phyloP scores from a whole-genome alignment of 2,888 invertebrate genomes.

The Rhabditophanes sp. region DNA sequence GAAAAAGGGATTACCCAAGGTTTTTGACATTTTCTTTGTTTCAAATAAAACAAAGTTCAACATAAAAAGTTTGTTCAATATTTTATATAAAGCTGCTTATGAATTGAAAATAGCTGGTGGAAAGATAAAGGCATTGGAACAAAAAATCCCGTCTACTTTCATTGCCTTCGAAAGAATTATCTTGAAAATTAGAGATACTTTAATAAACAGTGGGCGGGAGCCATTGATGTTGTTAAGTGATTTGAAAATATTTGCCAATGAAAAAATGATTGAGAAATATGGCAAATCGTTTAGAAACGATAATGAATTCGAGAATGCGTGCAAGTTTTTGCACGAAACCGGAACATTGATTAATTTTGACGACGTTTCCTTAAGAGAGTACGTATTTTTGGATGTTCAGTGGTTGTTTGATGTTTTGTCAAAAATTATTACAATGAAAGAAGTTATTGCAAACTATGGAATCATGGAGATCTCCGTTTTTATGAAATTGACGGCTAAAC shows the following conservation, averaged over 20 bases:
- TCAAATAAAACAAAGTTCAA: slow-evolving; percentile 74
- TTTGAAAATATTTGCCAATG: slow-evolving; percentile 48
- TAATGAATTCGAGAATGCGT: slow-evolving; percentile 80
- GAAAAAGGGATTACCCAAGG: slow-evolving; percentile 64
- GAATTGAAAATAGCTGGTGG: slow-evolving; percentile 65
- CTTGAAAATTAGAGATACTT: slow-evolving; percentile 54
- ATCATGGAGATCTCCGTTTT: slow-evolving; percentile 83
- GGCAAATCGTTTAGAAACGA: slow-evolving; percentile 53
- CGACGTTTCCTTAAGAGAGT: slow-evolving; percentile 75
- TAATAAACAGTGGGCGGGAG: slow-evolving; percentile 54
- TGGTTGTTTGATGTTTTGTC: slow-evolving; percentile 96
- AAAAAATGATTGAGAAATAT: slow-evolving; percentile 20
- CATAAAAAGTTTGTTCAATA: slow-evolving; percentile 62
- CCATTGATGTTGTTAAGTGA: slow-evolving; percentile 69
- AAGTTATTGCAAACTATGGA: slow-evolving; percentile 71
- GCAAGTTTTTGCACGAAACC: slow-evolving; percentile 89
- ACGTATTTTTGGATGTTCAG: slow-evolving; percentile 90
- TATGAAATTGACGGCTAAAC: too few species aligned
- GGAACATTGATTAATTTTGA: slow-evolving; percentile 50
- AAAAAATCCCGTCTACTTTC: slow-evolving; percentile 86
- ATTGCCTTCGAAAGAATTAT: slow-evolving; percentile 74
- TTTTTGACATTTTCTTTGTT: slow-evolving; percentile 79
- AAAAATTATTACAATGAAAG: slow-evolving; percentile 66
- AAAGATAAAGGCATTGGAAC: slow-evolving; percentile 73
- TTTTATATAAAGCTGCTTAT: slow-evolving; percentile 81